These are phyloP conservation scores for Graphium colonna DNA, from an alignment of 2,888 invertebrate species.

Conservation along the genomic window DNA sequence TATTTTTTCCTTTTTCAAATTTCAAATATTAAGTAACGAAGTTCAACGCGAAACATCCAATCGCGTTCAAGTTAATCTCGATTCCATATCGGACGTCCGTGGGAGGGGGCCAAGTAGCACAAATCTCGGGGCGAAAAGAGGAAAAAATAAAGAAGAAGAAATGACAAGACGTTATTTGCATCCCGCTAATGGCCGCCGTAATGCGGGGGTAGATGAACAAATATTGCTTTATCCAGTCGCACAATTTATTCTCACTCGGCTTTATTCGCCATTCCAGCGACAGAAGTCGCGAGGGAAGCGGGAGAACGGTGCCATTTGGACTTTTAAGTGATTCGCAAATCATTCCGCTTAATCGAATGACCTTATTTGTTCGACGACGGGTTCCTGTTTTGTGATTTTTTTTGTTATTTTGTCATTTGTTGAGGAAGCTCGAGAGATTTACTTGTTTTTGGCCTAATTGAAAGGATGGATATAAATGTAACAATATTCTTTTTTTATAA, in stretches of 20 bases:
- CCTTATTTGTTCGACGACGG: slow-evolving; percentile 61
- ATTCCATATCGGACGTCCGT: slow-evolving; percentile 48
- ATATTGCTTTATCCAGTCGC: slow-evolving; percentile 78
- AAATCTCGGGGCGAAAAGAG: slow-evolving; percentile 51
- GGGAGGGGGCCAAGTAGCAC: slow-evolving; percentile 50
- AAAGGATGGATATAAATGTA: background rate
- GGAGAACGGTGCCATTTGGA: slow-evolving; percentile 69
- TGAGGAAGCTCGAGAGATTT: background rate
- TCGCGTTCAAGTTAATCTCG: slow-evolving; percentile 34
- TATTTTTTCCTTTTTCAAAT: slow-evolving; percentile 8
- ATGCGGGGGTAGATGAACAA: slow-evolving; percentile 79
- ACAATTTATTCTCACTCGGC: slow-evolving; percentile 77
- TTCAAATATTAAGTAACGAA: slow-evolving; percentile 7
- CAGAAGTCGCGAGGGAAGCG: slow-evolving; percentile 57
- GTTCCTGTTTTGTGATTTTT: slow-evolving; percentile 43
- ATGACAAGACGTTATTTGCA: slow-evolving; percentile 80
- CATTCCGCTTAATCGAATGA: slow-evolving; percentile 74
- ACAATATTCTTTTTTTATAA: too few relatives aligned
- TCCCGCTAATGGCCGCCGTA: slow-evolving; percentile 76
- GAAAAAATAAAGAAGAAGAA: slow-evolving; percentile 76
- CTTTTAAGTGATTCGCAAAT: slow-evolving; percentile 75
- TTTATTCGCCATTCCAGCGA: slow-evolving; percentile 69
- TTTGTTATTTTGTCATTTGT: slow-evolving; percentile 29
- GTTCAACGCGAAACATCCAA: slow-evolving; percentile 11
- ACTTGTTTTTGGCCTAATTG: background rate